Evolutionary conservation across 2,113 vertebrate genomes (phyloP).

Genomic region (Platysternon megacephalum): DNA sequence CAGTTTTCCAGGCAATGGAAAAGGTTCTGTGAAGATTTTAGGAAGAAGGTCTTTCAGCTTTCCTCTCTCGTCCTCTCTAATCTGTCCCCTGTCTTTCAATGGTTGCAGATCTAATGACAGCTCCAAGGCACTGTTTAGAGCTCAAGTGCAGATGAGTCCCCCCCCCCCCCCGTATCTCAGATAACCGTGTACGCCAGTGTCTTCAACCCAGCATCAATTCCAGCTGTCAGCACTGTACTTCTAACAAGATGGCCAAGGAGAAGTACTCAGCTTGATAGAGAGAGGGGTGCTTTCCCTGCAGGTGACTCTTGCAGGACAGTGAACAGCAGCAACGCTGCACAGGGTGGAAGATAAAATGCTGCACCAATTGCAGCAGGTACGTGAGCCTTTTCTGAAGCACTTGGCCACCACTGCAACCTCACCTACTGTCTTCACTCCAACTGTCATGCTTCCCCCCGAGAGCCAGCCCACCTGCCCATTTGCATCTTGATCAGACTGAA

Average conservation of each 20-base stretch:
- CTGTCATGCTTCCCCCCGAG: background rate
- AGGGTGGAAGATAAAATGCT: rapidly evolving
- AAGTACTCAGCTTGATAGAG: background rate
- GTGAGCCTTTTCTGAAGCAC: rapidly evolving
- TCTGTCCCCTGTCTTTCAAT: background rate
- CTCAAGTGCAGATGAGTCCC: background rate
- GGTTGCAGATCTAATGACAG: background rate
- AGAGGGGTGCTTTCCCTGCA: background rate
- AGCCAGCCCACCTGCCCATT: background rate
- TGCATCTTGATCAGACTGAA: background rate
- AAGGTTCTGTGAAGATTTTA: background rate
- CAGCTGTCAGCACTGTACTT: background rate
- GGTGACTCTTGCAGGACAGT: background rate
- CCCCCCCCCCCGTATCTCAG: background rate
- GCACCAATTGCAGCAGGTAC: background rate
- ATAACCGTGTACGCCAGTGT: background rate
- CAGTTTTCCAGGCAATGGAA: background rate
- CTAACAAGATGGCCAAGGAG: background rate
- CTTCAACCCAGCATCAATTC: background rate
- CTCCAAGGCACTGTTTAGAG: background rate
- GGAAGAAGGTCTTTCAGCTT: background rate
- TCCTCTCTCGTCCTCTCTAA: background rate
- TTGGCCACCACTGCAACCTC: background rate
- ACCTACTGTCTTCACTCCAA: background rate
- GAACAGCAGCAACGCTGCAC: background rate